Conservation (phyloP, 2,888 invertebrate species). For the Ephialtes manifestator region DNA sequence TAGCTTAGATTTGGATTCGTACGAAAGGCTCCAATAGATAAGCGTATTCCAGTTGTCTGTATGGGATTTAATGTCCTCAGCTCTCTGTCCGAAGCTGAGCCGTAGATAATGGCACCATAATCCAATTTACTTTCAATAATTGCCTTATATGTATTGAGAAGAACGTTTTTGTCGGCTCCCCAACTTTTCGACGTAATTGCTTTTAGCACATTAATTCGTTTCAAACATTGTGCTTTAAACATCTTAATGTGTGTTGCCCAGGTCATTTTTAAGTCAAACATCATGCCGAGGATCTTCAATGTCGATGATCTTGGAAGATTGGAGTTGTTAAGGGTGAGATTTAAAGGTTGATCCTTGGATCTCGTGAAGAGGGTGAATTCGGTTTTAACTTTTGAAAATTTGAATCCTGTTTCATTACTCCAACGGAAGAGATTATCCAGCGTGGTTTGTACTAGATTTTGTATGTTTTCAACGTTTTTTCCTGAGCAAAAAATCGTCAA, state of each 20-base stretch:
- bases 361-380: too few relatives aligned
- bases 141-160: slow-evolving; percentile 53
- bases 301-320: slow-evolving; percentile 25
- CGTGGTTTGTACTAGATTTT: too few relatives aligned
- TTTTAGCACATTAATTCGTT: slow-evolving; percentile 21
- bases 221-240: slow-evolving; percentile 34
- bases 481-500: too few relatives aligned
- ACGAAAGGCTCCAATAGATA: slow-evolving; percentile 52
- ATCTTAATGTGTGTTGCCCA: slow-evolving; percentile 57
- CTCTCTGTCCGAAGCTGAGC: slow-evolving; percentile 42
- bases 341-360: too few relatives aligned
- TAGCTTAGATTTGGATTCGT: slow-evolving; percentile 31
- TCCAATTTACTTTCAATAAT: slow-evolving; percentile 61
- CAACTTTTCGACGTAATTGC: slow-evolving; percentile 50
- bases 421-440: too few relatives aligned
- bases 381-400: too few relatives aligned
- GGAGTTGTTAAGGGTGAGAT: slow-evolving; percentile 3
- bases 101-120: slow-evolving; percentile 61
- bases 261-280: slow-evolving; percentile 46
- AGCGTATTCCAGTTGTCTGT: slow-evolving; percentile 47
- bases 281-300: slow-evolving; percentile 47
- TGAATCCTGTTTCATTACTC: too few relatives aligned
- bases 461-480: too few relatives aligned
- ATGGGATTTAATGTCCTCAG: slow-evolving; percentile 39
- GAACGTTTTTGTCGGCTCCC: slow-evolving; percentile 46